phyloP scores from a whole-genome alignment of 1,140 invertebrate species.

The Bombus picipes region DNA sequence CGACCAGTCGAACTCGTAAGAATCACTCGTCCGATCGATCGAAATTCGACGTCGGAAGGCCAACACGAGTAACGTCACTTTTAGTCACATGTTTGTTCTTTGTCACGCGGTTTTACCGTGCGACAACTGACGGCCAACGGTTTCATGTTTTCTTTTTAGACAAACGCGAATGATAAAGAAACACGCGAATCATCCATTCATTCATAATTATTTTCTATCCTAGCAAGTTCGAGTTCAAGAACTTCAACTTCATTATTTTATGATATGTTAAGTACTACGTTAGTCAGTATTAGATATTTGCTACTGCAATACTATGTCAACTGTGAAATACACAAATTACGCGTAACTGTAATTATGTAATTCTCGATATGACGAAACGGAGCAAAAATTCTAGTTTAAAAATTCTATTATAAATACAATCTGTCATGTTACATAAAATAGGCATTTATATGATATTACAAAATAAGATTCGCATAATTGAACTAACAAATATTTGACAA shows the following conservation, averaged over 20 bases:
- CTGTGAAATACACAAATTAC: not conserved
- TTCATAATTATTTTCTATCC: no score
- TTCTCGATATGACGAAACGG: not conserved
- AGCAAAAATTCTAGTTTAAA: not conserved
- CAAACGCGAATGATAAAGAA: not conserved
- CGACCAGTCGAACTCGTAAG: not conserved
- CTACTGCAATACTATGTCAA: not conserved
- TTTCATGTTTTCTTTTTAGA: not conserved
- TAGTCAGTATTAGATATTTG: not conserved
- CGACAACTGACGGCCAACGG: not conserved
- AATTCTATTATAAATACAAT: not conserved
- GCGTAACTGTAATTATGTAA: not conserved
- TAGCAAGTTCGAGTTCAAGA: not conserved
- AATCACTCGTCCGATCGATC: constrained; percentile 18
- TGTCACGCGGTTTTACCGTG: constrained; percentile 44
- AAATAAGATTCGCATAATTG: no score
- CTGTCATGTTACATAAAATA: no score
- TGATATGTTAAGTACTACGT: not conserved
- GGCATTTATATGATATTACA: no score
- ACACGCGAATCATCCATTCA: not conserved
- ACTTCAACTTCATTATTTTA: not conserved
- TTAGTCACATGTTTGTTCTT: constrained; percentile 51
- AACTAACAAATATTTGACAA: no score
- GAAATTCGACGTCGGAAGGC: constrained; percentile 56
- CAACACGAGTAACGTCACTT: constrained; percentile 52